phyloP scores from a whole-genome alignment of 1,140 invertebrate genomes.

The Tenebrio molitor region DNA sequence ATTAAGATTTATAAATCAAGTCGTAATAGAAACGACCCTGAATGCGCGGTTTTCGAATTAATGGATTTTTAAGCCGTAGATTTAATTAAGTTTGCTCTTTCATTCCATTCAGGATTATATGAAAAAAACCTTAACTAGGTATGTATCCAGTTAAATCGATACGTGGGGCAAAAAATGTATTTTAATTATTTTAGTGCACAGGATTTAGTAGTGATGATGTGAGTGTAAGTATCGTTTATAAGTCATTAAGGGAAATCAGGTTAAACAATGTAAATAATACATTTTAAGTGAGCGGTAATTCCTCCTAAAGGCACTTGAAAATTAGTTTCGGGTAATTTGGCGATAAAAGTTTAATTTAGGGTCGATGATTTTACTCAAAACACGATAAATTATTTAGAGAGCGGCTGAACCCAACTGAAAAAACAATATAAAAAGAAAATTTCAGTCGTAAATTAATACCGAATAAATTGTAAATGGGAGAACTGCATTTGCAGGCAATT shows the following conservation, averaged over 20 bases:
- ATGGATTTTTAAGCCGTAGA: slow-evolving; percentile 29
- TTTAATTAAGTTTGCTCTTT: slow-evolving; percentile 30
- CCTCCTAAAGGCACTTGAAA: not conserved
- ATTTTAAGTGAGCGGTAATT: not conserved
- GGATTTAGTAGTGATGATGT: too few species aligned
- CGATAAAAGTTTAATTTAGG: slow-evolving; percentile 34
- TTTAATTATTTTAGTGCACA: not conserved
- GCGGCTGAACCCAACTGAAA: slow-evolving; percentile 10
- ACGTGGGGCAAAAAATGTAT: not conserved
- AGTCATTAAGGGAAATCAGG: too few species aligned
- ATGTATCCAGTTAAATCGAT: too few species aligned
- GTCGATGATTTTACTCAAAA: slow-evolving; percentile 7
- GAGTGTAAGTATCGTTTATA: too few species aligned
- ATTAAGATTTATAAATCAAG: slow-evolving; percentile 25
- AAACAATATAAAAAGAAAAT: slow-evolving; percentile 32
- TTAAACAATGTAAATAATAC: too few species aligned
- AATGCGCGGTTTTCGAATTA: slow-evolving; percentile 7
- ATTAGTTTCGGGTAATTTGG: slow-evolving; percentile 5
- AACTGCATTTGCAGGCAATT: slow-evolving; percentile 10
- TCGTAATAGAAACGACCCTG: slow-evolving; percentile 4
- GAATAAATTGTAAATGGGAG: not conserved
- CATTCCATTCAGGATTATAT: slow-evolving; percentile 14
- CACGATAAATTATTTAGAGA: slow-evolving; percentile 19
- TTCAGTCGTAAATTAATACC: not conserved
- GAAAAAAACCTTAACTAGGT: slow-evolving; percentile 10